Conservation (phyloP, 2,888 invertebrate species). For the Laspeyria flexula region DNA sequence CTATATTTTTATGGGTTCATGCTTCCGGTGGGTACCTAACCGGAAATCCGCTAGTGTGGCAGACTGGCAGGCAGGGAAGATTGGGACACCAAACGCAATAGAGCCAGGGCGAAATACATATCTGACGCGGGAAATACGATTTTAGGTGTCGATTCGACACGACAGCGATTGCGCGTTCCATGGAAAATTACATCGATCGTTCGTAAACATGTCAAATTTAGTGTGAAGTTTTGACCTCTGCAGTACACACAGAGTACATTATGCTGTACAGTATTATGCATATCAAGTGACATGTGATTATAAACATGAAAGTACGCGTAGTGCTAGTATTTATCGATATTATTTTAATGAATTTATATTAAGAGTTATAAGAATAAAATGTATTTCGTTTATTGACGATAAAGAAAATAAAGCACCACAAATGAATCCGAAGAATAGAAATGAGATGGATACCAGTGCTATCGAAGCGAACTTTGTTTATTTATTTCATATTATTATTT, state of each 20-base stretch:
- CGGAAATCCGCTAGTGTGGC: constrained; percentile 19
- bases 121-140: constrained; percentile 40
- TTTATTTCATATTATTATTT: constrained; percentile 77
- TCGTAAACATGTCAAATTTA: constrained; percentile 25
- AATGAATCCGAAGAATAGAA: constrained; percentile 72
- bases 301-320: constrained; percentile 8
- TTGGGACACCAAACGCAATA: no score
- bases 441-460: constrained; percentile 77
- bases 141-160: constrained; percentile 35
- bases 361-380: constrained; percentile 6
- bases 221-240: constrained; percentile 13
- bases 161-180: constrained; percentile 54
- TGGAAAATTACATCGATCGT: constrained; percentile 47
- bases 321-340: not conserved
- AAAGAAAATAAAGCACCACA: constrained; percentile 42
- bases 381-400: constrained; percentile 15
- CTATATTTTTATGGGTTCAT: no score
- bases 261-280: constrained; percentile 25
- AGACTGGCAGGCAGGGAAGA: not conserved
- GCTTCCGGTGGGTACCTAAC: constrained; percentile 10
- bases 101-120: no score
- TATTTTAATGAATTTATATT: not conserved
- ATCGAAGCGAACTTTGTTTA: constrained; percentile 76
- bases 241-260: no score
- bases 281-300: constrained; percentile 17